A percentile compares a stretch with the other conserved stretches of the same genome.
phyloP scores from a whole-genome alignment of 2,113 vertebrate genomes.

The Pituophis catenifer region DNA sequence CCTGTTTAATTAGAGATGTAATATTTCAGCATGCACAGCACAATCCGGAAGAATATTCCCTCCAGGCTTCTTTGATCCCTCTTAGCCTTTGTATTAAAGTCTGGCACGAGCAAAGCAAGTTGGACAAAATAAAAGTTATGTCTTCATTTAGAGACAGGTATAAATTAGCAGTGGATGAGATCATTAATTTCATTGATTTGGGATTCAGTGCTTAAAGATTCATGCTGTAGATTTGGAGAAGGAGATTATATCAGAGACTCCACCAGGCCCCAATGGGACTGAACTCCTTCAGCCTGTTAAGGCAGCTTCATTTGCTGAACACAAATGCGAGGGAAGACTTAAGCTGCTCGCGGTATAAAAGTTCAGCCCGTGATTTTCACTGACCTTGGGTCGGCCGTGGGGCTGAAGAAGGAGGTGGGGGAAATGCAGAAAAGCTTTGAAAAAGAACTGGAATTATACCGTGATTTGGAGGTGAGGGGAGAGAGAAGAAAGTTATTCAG shows the following conservation, averaged over 20 bases:
- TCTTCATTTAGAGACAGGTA: constrained; percentile 34
- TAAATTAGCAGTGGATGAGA: constrained; percentile 32
- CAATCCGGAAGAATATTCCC: not conserved
- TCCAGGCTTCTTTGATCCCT: not conserved
- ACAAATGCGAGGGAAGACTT: constrained; percentile 8
- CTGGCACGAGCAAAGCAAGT: constrained; percentile 3
- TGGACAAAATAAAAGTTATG: constrained; percentile 39
- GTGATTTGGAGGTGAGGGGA: not conserved
- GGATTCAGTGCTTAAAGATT: constrained; percentile 30
- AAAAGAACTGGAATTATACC: not conserved
- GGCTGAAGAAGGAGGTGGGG: not conserved
- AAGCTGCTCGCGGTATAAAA: constrained; percentile 2
- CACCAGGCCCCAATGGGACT: not conserved
- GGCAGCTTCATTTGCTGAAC: constrained; percentile 15
- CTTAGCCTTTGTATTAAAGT: constrained; percentile 12
- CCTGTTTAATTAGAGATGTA: not conserved
- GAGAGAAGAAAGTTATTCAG: not conserved
- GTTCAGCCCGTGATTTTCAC: not conserved
- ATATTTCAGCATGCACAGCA: not conserved
- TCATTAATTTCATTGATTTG: constrained; percentile 43
- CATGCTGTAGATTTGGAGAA: constrained; percentile 24
- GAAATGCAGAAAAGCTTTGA: not conserved
- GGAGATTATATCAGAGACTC: constrained; percentile 24
- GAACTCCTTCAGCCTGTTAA: constrained; percentile 2
- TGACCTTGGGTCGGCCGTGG: not conserved